phyloP scores from a whole-genome alignment of 2,888 invertebrate species.

The Callinectes sapidus region DNA sequence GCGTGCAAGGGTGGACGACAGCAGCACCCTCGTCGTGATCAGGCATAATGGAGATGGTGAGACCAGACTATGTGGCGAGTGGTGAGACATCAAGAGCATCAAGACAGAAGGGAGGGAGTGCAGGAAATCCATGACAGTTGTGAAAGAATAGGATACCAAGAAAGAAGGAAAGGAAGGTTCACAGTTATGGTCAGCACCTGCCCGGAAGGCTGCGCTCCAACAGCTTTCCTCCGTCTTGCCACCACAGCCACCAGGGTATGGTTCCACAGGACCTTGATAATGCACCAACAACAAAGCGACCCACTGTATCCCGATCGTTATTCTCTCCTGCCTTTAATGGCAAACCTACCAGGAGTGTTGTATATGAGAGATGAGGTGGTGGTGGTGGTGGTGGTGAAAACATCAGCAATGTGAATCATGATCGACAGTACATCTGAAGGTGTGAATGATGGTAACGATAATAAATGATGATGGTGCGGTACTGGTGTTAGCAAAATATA shows the following conservation, averaged over 20 bases:
- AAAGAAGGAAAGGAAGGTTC: background rate
- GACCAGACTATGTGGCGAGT: background rate
- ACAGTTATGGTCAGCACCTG: slow-evolving; percentile 10
- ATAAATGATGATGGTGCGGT: background rate
- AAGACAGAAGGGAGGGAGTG: background rate
- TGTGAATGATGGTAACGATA: background rate
- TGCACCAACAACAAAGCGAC: background rate
- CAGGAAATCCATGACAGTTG: background rate
- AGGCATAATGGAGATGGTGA: background rate
- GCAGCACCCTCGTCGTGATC: background rate
- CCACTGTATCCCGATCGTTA: background rate
- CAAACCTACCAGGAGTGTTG: background rate
- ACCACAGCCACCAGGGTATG: background rate
- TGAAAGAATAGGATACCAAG: background rate
- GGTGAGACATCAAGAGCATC: background rate
- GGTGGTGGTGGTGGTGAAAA: background rate
- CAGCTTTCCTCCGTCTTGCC: background rate
- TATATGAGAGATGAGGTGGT: background rate
- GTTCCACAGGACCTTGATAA: background rate
- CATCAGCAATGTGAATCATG: no score
- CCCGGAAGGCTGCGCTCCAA: background rate
- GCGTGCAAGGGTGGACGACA: background rate
- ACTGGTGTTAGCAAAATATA: background rate
- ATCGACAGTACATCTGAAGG: no score
- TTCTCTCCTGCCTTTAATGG: background rate